Evolutionary conservation across 2,888 invertebrate species (phyloP), one percentile per base, ranked within the genome.

Genomic region (Mesorhabditis sp.): DNA sequence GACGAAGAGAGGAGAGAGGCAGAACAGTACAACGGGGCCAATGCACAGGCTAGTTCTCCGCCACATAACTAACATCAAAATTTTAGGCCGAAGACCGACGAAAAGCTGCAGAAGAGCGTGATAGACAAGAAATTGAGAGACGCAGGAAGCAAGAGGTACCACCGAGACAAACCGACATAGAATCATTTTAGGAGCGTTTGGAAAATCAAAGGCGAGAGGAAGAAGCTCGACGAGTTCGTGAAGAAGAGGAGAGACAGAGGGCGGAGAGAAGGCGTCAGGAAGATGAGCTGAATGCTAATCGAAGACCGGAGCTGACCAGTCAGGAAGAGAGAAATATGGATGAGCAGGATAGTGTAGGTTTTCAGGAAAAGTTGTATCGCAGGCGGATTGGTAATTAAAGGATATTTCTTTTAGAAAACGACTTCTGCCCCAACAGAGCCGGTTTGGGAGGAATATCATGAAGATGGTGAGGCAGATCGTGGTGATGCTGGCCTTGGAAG

Each of bases 31-130:
- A 10, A 2, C 7, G n/a, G 58, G 58, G 58, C 7, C 1, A 50
- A n/a, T 13, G 58, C 58, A 50, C 58, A 50, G 58, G 58, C n/a
- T 10, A n/a, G n/a, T 50, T 50, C 10, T 28, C 28, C 28, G 28
- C 28, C 28, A 28, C 28, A 1, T 1, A 28, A 28, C 28, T 28
- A 28, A 28, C 28, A 28, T 28, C 1, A 28, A 28, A 28, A 28
- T 28, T 28, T 50, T 50, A 50, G 58, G 58, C 58, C 58, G 58
- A 50, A 50, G 58, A 10, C 58, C 58, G 58, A n/a, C 58, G n/a
- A 50, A 10, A 50, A 10, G 58, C 58, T 50, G 58, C 7, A 13
- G 10, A 50, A 50, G 58, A 50, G 10, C 58, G 58, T 50, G 58
- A 10, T 50, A 10, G 58, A 50, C 58, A 50, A 50, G 58, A 50